Evolutionary conservation across 2,113 vertebrate genomes (phyloP).

Genomic region (Pelecanoides urinatrix): DNA sequence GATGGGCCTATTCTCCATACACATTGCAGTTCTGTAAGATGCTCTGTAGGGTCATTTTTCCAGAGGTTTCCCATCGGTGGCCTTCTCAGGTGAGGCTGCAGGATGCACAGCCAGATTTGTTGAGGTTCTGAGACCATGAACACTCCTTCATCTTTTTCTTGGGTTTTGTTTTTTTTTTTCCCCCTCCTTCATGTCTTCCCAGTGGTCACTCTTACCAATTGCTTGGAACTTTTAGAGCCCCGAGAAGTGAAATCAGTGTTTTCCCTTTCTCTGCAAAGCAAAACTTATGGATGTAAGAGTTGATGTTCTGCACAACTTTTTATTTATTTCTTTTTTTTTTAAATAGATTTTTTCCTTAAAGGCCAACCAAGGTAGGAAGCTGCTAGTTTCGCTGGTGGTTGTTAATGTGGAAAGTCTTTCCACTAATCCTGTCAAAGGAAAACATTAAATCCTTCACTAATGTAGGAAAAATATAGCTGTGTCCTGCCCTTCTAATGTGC

Average conservation of each 20-base stretch:
- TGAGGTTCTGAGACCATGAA: not conserved
- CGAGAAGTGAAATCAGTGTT: not conserved
- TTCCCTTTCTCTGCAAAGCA: not conserved
- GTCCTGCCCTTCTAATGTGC: slow-evolving; percentile 4
- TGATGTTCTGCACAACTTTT: not conserved
- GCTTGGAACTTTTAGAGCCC: not conserved
- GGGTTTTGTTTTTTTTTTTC: not conserved
- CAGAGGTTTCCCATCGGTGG: not conserved
- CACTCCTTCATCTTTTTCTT: not conserved
- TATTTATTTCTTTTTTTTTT: not conserved
- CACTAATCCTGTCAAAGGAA: slow-evolving; percentile 14
- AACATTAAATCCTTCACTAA: slow-evolving; percentile 20
- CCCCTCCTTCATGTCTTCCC: not conserved
- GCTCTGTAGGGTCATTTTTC: not conserved
- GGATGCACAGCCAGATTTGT: not conserved
- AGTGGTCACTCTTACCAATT: not conserved
- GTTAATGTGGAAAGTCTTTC: slow-evolving; percentile 43
- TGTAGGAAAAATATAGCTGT: not conserved
- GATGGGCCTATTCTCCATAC: not conserved
- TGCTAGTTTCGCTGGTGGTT: not conserved
- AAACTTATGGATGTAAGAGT: not conserved
- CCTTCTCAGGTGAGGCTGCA: not conserved
- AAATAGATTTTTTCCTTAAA: slow-evolving; percentile 34
- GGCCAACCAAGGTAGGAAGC: slow-evolving; percentile 43
- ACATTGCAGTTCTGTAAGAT: rapidly evolving